phyloP scores from a whole-genome alignment of 30 jellyfish, hydroid and myxozoan species.

The Aurelia coerulea region DNA sequence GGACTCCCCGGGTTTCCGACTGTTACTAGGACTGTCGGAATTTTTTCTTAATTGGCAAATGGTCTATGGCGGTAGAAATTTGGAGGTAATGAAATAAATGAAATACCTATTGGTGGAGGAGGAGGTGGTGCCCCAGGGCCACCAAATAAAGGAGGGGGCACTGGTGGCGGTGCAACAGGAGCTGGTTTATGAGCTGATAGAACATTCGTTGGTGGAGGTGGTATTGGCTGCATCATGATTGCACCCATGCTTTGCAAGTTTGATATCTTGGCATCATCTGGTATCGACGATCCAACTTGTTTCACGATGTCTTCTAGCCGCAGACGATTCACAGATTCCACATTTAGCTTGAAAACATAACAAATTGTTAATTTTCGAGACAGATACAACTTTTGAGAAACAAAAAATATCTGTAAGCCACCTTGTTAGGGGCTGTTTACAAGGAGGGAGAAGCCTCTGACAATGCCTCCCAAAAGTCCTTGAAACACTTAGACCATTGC shows the following conservation, averaged over 20 bases:
- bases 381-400: too few relatives aligned
- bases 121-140: slow-evolving; percentile 89
- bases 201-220: slow-evolving; percentile 74
- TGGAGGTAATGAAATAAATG: too few relatives aligned
- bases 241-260: slow-evolving; percentile 96
- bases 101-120: slow-evolving; percentile 82
- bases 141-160: slow-evolving; percentile 85
- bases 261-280: slow-evolving; percentile 97
- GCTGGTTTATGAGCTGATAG: slow-evolving; percentile 55
- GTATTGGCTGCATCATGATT: slow-evolving; percentile 62
- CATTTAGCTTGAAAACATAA: slow-evolving; percentile 63
- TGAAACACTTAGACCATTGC: too few relatives aligned
- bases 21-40: too few relatives aligned
- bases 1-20: too few relatives aligned
- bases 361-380: not conserved
- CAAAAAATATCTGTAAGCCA: too few relatives aligned
- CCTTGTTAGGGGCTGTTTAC: too few relatives aligned
- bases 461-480: too few relatives aligned
- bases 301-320: slow-evolving; percentile 94
- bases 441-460: too few relatives aligned
- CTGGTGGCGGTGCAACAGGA: slow-evolving; percentile 77
- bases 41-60: too few relatives aligned
- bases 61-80: too few relatives aligned
- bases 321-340: slow-evolving; percentile 79
- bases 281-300: slow-evolving; percentile 94